phyloP scores from a whole-genome alignment of 2,888 invertebrate genomes.

The Onchidella celtica region DNA sequence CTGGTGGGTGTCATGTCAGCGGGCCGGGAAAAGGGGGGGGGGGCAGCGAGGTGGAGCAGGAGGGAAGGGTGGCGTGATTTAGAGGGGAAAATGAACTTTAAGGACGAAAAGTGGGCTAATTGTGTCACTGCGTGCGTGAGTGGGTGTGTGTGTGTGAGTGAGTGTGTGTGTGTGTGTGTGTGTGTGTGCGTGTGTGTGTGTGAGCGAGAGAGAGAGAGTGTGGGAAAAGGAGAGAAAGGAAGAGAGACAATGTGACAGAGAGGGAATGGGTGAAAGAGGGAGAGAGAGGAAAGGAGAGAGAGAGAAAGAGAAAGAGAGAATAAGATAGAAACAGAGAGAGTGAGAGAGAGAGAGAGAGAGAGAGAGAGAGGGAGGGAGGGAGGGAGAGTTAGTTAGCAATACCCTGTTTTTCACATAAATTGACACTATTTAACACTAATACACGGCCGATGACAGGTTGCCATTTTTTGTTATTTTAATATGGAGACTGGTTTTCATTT shows the following conservation, averaged over 20 bases:
- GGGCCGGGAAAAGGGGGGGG: too few relatives aligned
- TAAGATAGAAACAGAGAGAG: not conserved
- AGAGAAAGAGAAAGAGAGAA: not conserved
- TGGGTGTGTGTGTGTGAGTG: not conserved
- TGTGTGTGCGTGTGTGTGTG: conserved; percentile 12
- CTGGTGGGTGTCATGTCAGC: too few relatives aligned
- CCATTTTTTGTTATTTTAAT: too few relatives aligned
- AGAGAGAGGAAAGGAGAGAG: not conserved
- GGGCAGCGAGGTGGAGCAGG: too few relatives aligned
- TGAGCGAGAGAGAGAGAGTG: conserved; percentile 28
- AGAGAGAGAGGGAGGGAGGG: conserved; percentile 13
- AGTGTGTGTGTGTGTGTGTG: not conserved
- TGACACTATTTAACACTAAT: too few relatives aligned
- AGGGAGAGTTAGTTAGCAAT: not conserved
- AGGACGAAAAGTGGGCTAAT: too few relatives aligned
- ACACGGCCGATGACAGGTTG: too few relatives aligned
- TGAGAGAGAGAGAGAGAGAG: conserved; percentile 17
- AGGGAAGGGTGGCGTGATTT: too few relatives aligned
- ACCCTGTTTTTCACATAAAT: not conserved
- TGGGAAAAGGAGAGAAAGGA: conserved; percentile 3
- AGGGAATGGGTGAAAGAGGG: not conserved
- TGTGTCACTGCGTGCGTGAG: conserved; percentile 4
- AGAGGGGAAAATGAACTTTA: too few relatives aligned
- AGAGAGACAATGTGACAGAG: not conserved
- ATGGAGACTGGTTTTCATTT: too few relatives aligned